Base-by-base conservation (phyloP, 1,140 invertebrate genomes). In the Caenorhabditis inopinata region DNA sequence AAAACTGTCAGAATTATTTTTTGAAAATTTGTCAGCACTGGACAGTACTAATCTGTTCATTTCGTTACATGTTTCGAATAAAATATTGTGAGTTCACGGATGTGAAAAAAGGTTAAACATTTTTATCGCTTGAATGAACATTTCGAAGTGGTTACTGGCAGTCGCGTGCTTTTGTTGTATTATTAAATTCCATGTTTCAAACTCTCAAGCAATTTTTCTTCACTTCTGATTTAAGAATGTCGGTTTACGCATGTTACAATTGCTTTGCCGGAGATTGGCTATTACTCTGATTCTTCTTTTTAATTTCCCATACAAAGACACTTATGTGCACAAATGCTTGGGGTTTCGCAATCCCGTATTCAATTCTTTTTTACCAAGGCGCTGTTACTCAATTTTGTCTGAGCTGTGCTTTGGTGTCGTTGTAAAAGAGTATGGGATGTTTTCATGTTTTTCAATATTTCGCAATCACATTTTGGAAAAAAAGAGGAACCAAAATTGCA, bases 171-270 rank as follows among this genome's bases (percentile, higher is more conserved):
- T 38, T n/a, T 68, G 58, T n/a, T 16, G 58, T 68, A 68, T 68
- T 68, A 68, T 68, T 18, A 32, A 29, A 38, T 68, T 68, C 58
- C 58, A 68, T 68, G 58, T 68, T 68, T 68, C 32, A 68, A 68
- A 38, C 58, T 38, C 38, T 68, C 51, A 58, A 58, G 32, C 51
- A 16, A 16, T 21, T 68, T 68, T 68, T 38, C 38, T 42, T 68
- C n/a, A 6, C 14, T 42, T 42, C 14, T 14, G 14, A 7, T 42
- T 42, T 42, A 42, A n/a, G n/a, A n/a, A n/a, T n/a, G n/a, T n/a
- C n/a, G n/a, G n/a, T 42, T 42, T 42, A 42, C 38, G 5, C 38
- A 42, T 38, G 5, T 9, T 18, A 18, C 58, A 18, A 68, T 68
- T 68, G 58, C 38, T 68, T 68, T 68, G 16, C 23, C 27, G 32